Conservation (phyloP, 2,888 invertebrate genomes). For the Agapostemon virescens region DNA sequence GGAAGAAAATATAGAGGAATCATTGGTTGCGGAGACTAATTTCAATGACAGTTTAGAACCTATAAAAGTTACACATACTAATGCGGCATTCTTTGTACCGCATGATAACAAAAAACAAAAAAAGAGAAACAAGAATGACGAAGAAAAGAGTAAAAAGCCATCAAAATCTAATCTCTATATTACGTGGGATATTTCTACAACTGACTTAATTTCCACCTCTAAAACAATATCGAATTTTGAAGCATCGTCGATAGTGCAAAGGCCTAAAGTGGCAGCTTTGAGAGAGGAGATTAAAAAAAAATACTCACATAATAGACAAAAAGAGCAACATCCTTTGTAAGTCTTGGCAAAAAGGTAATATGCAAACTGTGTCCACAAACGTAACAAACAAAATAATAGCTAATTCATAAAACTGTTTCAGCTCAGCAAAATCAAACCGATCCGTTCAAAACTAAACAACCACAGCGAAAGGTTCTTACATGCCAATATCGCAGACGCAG, state of each 20-base stretch:
- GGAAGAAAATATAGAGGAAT: not conserved
- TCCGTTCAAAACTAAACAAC: not conserved
- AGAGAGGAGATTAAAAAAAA: not conserved
- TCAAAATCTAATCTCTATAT: conserved; percentile 50
- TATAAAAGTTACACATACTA: conserved; percentile 58
- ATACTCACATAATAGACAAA: not conserved
- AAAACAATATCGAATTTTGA: too few species aligned
- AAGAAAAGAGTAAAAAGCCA: conserved; percentile 63
- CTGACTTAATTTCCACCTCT: conserved; percentile 33
- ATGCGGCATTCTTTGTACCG: conserved; percentile 58
- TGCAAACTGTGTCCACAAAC: not conserved
- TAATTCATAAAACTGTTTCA: not conserved
- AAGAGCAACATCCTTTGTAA: not conserved
- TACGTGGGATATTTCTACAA: conserved; percentile 40
- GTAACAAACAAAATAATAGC: not conserved
- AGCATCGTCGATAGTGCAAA: conserved; percentile 12
- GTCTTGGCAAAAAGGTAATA: not conserved
- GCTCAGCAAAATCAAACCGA: not conserved
- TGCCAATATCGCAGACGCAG: conserved; percentile 61
- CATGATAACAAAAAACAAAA: conserved; percentile 45
- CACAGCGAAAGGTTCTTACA: conserved; percentile 43
- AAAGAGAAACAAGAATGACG: conserved; percentile 63
- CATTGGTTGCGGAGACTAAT: not conserved
- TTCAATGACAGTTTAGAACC: conserved; percentile 58
- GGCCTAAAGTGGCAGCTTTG: not conserved